Percentiles rank a stretch among this genome's conserved stretches.
phyloP scores from a whole-genome alignment of 2,888 invertebrate genomes.

The Rhamphomyia laevipes region DNA sequence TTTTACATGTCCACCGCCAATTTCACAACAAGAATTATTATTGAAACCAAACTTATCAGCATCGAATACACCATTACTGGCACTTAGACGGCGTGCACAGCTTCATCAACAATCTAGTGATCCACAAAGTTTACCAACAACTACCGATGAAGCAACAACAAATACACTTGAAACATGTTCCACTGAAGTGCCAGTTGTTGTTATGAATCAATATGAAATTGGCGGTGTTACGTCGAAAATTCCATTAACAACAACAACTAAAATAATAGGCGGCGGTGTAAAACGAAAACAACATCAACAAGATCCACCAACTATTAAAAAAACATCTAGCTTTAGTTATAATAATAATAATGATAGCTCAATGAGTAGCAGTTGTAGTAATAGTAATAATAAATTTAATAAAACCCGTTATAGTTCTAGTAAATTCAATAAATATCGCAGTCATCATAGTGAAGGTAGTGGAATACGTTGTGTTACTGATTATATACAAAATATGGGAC shows the following conservation, averaged over 20 bases:
- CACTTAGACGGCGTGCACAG: conserved; percentile 25
- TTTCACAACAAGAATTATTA: conserved; percentile 11
- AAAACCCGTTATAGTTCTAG: background rate
- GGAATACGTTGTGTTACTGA: too few species aligned
- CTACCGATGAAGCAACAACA: conserved; percentile 22
- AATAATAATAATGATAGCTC: conserved; percentile 15
- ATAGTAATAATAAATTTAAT: conserved; percentile 1
- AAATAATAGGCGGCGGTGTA: too few species aligned
- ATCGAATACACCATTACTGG: conserved; percentile 20
- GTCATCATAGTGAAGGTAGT: too few species aligned
- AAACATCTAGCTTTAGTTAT: conserved; percentile 13
- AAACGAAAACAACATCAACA: background rate
- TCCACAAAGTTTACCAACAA: conserved; percentile 29
- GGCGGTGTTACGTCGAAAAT: background rate
- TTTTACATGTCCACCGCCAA: conserved; percentile 20
- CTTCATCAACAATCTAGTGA: conserved; percentile 33
- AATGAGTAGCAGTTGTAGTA: conserved; percentile 12
- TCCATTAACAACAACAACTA: too few species aligned
- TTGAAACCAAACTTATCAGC: conserved; percentile 1
- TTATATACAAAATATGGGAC: conserved; percentile 4
- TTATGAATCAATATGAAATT: background rate
- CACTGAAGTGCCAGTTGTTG: conserved; percentile 15
- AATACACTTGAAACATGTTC: conserved; percentile 33
- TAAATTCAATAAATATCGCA: background rate
- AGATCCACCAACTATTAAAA: background rate